Percentiles rank a stretch among this genome's conserved stretches.
These are phyloP conservation scores for Pterocles burchelli DNA, from an alignment of 2,113 vertebrate genomes.

Conservation along the genomic window DNA sequence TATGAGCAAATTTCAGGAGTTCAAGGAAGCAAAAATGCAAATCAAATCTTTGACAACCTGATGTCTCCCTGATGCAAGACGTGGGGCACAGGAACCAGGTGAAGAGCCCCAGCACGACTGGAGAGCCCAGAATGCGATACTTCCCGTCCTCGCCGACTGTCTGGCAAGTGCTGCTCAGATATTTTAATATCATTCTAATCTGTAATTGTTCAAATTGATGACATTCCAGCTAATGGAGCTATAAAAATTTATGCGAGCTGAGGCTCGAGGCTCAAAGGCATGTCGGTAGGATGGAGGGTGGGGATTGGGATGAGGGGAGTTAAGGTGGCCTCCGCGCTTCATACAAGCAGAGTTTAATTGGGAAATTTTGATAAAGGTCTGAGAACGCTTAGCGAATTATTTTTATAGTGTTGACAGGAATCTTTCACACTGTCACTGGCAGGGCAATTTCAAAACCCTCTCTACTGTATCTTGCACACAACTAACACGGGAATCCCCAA, in stretches of 20 bases:
- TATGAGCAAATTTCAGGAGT: not conserved
- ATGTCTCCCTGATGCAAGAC: not conserved
- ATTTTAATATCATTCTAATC: not conserved
- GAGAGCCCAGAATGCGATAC: not conserved
- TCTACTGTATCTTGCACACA: not conserved
- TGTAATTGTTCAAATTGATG: constrained; percentile 27
- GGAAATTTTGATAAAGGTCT: not conserved
- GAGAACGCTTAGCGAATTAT: not conserved
- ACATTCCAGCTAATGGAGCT: not conserved
- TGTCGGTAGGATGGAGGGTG: not conserved
- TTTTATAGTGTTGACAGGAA: not conserved
- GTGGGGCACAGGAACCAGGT: not conserved
- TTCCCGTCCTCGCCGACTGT: not conserved
- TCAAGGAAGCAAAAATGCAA: constrained; percentile 9
- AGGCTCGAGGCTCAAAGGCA: not conserved
- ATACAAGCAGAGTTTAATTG: not conserved
- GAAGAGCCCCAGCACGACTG: not conserved
- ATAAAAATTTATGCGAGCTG: not conserved
- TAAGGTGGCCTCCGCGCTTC: not conserved
- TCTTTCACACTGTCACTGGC: not conserved
- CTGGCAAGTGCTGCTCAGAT: not conserved
- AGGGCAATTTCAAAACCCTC: not conserved
- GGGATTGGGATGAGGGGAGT: not conserved
- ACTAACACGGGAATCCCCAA: not conserved
- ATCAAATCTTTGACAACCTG: not conserved